phyloP scores from a whole-genome alignment of 37 sponge, comb jelly and placozoan species.

The Axinella damicornis region DNA sequence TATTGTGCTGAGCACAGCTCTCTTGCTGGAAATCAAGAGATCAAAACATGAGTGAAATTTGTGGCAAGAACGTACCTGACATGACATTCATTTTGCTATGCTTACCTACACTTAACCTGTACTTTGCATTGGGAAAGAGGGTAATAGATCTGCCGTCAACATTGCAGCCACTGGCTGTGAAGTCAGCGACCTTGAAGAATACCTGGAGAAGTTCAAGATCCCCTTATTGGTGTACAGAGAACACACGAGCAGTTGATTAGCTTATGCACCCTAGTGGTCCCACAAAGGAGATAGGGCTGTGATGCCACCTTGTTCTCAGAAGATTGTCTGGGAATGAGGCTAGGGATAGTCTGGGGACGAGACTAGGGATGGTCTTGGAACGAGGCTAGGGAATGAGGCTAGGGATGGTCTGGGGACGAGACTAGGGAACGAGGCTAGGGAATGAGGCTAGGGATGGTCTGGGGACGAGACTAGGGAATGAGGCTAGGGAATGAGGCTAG shows the following conservation, averaged over 20 bases:
- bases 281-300: neutral
- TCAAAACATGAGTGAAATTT: no score
- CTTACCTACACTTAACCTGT: constrained; percentile 62
- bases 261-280: no score
- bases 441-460: no score
- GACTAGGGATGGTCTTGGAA: no score
- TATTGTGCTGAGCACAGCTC: constrained; percentile 52
- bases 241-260: neutral
- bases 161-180: constrained; percentile 76
- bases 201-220: constrained; percentile 52
- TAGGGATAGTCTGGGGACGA: neutral
- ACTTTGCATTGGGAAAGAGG: constrained; percentile 70
- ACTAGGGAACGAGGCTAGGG: no score
- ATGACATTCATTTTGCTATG: no score
- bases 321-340: neutral
- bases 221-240: neutral
- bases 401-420: no score
- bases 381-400: no score
- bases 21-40: constrained; percentile 27
- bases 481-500: no score
- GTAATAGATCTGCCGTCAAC: constrained; percentile 84
- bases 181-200: constrained; percentile 77
- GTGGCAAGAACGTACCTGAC: no score
- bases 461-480: no score
- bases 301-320: no score